These are phyloP conservation scores for Cataglyphis altisquamis DNA, from an alignment of 2,888 invertebrate species.

Conservation along the genomic window DNA sequence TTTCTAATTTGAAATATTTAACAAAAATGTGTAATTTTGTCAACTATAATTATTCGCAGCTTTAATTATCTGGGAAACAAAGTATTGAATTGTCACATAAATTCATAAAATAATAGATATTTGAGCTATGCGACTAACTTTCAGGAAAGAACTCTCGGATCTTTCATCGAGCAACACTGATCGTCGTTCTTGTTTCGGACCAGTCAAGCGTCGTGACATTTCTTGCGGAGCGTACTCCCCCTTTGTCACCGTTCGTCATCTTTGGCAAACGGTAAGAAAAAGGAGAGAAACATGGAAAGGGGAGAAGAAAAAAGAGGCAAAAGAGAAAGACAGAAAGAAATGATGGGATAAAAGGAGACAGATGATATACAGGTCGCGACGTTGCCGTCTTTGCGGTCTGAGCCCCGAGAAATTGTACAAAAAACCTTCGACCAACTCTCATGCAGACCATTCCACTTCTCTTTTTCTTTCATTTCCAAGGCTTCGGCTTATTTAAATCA, in stretches of 20 bases:
- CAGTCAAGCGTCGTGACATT: constrained; percentile 31
- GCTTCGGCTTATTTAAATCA: constrained; percentile 6
- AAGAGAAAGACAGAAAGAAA: constrained; percentile 45
- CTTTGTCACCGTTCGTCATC: constrained; percentile 68
- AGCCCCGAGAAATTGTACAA: constrained; percentile 81
- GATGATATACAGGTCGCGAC: constrained; percentile 71
- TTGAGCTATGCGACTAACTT: not conserved
- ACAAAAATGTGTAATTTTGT: not conserved
- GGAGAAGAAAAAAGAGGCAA: constrained; percentile 43
- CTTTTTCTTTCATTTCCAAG: constrained; percentile 46
- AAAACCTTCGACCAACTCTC: constrained; percentile 77
- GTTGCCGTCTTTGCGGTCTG: constrained; percentile 80
- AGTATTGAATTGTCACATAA: not conserved
- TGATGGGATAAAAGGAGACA: constrained; percentile 44
- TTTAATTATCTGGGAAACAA: not conserved
- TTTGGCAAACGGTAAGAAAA: constrained; percentile 59
- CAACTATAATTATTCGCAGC: not conserved
- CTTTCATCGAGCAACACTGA: not conserved
- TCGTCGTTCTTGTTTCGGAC: not conserved
- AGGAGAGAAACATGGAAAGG: constrained; percentile 58
- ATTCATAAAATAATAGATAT: not conserved
- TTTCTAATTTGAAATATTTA: not conserved
- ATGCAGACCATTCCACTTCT: constrained; percentile 70
- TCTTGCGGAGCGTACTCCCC: not conserved
- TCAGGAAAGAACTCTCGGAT: not conserved